A percentile compares a stretch with the other conserved stretches of the same genome.
These are phyloP conservation scores for Cryptoblepharus egeriae DNA, from an alignment of 2,797 vertebrate genomes.

Conservation along the genomic window DNA sequence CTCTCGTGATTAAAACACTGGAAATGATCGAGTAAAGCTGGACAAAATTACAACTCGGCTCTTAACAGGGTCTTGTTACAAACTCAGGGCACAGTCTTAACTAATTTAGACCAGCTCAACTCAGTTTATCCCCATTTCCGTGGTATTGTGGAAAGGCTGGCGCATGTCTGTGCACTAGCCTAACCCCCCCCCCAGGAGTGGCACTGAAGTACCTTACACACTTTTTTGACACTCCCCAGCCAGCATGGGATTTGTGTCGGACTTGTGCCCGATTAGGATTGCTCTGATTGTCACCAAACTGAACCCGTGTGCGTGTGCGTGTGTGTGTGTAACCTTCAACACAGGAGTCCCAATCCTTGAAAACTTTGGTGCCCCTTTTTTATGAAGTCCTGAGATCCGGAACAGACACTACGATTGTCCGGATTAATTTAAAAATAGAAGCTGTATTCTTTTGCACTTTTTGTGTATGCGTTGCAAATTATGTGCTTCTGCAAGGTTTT, in stretches of 20 bases:
- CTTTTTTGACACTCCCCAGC: too few relatives aligned
- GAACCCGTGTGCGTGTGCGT: constrained; percentile 10
- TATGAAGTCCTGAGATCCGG: neutral
- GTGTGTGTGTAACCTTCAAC: neutral
- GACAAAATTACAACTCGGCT: neutral
- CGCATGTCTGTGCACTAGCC: too few relatives aligned
- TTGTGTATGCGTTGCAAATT: constrained; percentile 56
- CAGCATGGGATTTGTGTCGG: too few relatives aligned
- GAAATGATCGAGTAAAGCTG: constrained; percentile 11
- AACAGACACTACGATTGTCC: constrained; percentile 3
- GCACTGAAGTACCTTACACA: too few relatives aligned
- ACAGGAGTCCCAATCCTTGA: neutral
- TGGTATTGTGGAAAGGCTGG: too few relatives aligned
- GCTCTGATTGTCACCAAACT: too few relatives aligned
- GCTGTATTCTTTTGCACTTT: constrained; percentile 36
- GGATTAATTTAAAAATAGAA: constrained; percentile 54
- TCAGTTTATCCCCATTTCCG: too few relatives aligned
- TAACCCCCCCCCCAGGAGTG: too few relatives aligned
- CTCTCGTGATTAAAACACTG: constrained; percentile 28
- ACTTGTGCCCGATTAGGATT: too few relatives aligned
- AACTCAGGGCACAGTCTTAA: too few relatives aligned
- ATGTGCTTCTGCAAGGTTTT: constrained; percentile 50
- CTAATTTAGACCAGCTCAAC: too few relatives aligned
- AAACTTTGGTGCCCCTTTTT: neutral
- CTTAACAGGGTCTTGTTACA: neutral